Evolutionary conservation across 2,797 vertebrate genomes (phyloP), one percentile per base, ranked within the genome.

Genomic region (Semotilus atromaculatus): DNA sequence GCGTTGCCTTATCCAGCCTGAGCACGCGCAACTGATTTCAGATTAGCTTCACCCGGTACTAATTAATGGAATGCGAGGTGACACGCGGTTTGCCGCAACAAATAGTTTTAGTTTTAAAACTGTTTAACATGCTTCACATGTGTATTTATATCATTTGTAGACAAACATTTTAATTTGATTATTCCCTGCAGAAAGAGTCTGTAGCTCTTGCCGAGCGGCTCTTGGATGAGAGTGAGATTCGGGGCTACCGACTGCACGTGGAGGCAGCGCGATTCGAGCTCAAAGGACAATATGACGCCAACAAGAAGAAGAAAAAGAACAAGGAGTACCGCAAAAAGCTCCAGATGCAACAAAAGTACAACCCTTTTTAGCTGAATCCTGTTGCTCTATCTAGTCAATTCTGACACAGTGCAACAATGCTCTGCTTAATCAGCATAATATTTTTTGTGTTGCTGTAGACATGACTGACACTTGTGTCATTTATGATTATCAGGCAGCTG

Each of bases 301-400:
- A 94, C 91, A 99, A 97, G 91, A 99, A 99, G 94, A 99, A 95
- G 91, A 99, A 98, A 93, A 99, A 98, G 89, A 96, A 80, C 92
- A 99, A 98, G 94, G 98, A 99, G 74, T 97, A 98, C 87, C 96
- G 91, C 92, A 99, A 99, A 94, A 98, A 94, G 86, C 23, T 99
- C 74, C 96, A 96, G 85, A 93, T 94, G 90, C 98, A 99, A 88
- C 97, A 99, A 90, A 99, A 98, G 98, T 99, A 93, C 66, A 45
- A 48, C 11, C 9, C 13, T 45, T 31, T 72, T 60, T n/a, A 53
- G 55, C 7, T 23, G 5, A 78, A 53, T 36, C 36, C 38, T 75
- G 53, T 21, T 1, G 43, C 31, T 13, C 43, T 55, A 5, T 34
- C 10, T 55, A 43, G n/a, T 55, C 18, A 9, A 23, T 26, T 62